Evolutionary conservation across 1,140 invertebrate genomes (phyloP).

Genomic region (Saxidomus purpurata): DNA sequence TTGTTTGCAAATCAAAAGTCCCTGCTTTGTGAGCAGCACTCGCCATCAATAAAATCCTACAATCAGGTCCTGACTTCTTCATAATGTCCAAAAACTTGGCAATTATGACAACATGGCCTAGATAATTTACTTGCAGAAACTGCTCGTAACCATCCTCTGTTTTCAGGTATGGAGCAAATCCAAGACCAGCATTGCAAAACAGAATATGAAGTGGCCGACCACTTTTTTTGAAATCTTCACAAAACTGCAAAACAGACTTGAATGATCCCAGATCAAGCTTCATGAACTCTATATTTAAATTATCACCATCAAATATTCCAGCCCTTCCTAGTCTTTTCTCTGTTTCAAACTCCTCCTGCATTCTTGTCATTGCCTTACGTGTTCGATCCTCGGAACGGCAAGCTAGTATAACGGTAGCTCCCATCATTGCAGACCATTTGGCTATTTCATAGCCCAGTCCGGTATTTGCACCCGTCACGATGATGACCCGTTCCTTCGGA

Average conservation of each 20-base stretch:
- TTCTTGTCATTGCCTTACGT: constrained; percentile 60
- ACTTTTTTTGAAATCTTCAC: constrained; percentile 64
- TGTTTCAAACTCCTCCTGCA: constrained; percentile 66
- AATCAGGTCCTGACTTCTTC: constrained; percentile 52
- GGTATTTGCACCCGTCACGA: constrained; percentile 57
- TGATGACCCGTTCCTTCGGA: constrained; percentile 6
- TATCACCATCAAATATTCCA: background rate
- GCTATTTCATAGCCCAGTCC: constrained; percentile 71
- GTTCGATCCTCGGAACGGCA: constrained; percentile 71
- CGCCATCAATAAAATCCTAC: constrained; percentile 36
- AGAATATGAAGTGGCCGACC: constrained; percentile 66
- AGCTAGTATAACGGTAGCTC: constrained; percentile 72
- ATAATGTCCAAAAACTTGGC: constrained; percentile 52
- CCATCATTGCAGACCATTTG: constrained; percentile 73
- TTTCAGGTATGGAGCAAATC: constrained; percentile 1
- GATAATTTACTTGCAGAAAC: constrained; percentile 51
- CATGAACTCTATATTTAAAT: constrained; percentile 69
- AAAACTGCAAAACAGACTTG: constrained; percentile 66
- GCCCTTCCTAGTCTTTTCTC: constrained; percentile 56
- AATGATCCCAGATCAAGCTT: constrained; percentile 68
- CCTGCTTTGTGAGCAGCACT: constrained; percentile 29
- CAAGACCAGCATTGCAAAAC: constrained; percentile 73
- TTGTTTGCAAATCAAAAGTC: constrained; percentile 34
- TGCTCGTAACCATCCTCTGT: constrained; percentile 30
- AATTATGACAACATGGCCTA: constrained; percentile 55